Base-by-base conservation (phyloP, 2,113 vertebrate species). In the Rhinolophus ferrumequinum region DNA sequence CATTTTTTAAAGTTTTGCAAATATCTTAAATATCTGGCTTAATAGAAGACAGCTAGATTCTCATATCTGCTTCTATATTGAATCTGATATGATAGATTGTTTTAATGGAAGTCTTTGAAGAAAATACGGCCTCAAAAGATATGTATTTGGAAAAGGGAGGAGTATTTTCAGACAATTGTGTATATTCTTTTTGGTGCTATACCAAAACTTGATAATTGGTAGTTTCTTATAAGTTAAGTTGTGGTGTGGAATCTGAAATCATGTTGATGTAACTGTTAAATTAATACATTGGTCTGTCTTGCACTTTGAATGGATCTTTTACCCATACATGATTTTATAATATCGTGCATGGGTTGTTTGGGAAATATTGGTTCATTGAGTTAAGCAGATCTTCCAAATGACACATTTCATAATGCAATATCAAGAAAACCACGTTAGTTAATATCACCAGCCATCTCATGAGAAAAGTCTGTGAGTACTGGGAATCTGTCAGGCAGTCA, bases 41-140 rank as follows among this genome's bases (percentile, higher is more conserved):
- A 91, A 60, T 67, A 44, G 50, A 95, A 93, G 22, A 60, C 54
- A 87, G 22, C 58, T 72, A 70, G 69, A 35, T 88, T 96, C 26
- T 91, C 22, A 4, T 91, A 24, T 86, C n/a, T 82, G 9, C 24
- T 72, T 82, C 11, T 69, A 0, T 62, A 33, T 89, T 91, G 22
- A 89, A 0, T 86, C 69, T 96, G 54, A 95, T 75, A 16, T 56
- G 50, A 64, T 87, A 80, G 72, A 84, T 94, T 70, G 24, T 93
- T 96, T 94, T 91, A 24, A 62, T 93, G 54, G 60, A 93, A 54
- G 50, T 81, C 76, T 60, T 56, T 86, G 69, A 96, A 90, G 85
- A 76, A 83, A 96, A 69, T 81, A 21, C 18, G 56, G 3, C 47
- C 24, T 81, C 35, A 96, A 38, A 77, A 56, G 69, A 69, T 56